A percentile compares a stretch with the other conserved stretches of the same genome.
Evolutionary conservation across 2,113 vertebrate genomes (phyloP).

Genomic region (Python bivittatus): DNA sequence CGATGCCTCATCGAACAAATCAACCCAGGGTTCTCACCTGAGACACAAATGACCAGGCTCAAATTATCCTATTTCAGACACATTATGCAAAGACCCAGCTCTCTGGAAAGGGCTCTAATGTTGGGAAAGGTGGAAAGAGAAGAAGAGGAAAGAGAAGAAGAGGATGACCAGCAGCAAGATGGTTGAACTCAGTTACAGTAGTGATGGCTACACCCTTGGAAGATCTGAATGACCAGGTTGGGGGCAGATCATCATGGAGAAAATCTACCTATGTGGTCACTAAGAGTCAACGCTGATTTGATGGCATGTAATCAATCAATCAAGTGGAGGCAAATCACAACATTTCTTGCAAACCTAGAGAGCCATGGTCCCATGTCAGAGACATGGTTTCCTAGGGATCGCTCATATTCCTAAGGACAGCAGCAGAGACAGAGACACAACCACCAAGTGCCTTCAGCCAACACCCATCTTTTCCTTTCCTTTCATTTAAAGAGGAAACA

Average conservation of each 20-base stretch:
- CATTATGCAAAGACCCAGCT: not conserved
- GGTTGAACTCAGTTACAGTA: not conserved
- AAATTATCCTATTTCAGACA: not conserved
- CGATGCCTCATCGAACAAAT: not conserved
- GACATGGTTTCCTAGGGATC: not conserved
- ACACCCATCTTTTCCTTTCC: not conserved
- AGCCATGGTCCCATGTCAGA: not conserved
- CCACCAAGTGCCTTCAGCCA: not conserved
- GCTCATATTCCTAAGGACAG: not conserved
- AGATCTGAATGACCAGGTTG: not conserved
- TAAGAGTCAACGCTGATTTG: not conserved
- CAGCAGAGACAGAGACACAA: not conserved
- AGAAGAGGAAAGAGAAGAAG: not conserved
- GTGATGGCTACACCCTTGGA: not conserved
- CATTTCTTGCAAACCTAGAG: not conserved
- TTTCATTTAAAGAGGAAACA: not conserved
- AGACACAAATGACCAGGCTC: not conserved
- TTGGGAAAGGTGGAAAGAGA: not conserved
- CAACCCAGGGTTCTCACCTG: not conserved
- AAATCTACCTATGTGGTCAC: not conserved
- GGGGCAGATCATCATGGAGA: not conserved
- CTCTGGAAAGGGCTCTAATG: not conserved
- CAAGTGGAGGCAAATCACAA: not conserved
- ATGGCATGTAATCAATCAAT: not conserved
- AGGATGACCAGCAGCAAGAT: not conserved